Conservation (phyloP, 2,113 vertebrate genomes). For the Psettodes erumei region DNA sequence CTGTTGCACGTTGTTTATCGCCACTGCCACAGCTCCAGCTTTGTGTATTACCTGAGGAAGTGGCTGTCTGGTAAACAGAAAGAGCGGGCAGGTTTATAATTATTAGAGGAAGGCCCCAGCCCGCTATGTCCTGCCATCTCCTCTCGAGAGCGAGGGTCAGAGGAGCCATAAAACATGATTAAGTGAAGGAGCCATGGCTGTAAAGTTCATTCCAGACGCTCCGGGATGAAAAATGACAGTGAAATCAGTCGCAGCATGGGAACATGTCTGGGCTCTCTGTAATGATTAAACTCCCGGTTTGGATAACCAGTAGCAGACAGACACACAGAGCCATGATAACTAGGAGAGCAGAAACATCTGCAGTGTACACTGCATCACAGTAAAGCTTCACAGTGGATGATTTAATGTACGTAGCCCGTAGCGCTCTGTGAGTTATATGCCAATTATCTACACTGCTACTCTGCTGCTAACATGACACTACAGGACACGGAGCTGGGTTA, state of each 20-base stretch:
- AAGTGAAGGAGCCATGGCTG: constrained; percentile 69
- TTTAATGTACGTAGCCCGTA: constrained; percentile 31
- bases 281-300: constrained; percentile 75
- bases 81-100: constrained; percentile 64
- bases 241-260: constrained; percentile 71
- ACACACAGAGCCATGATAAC: constrained; percentile 51
- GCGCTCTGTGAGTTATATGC: constrained; percentile 19
- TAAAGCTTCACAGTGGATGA: constrained; percentile 37
- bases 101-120: constrained; percentile 69
- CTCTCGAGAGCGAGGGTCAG: constrained; percentile 59
- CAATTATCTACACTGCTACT: constrained; percentile 45
- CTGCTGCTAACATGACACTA: constrained; percentile 35
- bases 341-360: constrained; percentile 63
- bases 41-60: constrained; percentile 60
- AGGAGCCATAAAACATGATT: constrained; percentile 81
- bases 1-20: neutral
- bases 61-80: constrained; percentile 57
- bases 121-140: constrained; percentile 65
- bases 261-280: constrained; percentile 67
- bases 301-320: constrained; percentile 67
- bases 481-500: constrained; percentile 1
- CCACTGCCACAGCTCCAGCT: constrained; percentile 3
- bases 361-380: constrained; percentile 27
- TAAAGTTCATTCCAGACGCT: constrained; percentile 68
- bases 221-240: constrained; percentile 78